Conservation (phyloP, 2,888 invertebrate genomes). For the Tachina grossa region DNA sequence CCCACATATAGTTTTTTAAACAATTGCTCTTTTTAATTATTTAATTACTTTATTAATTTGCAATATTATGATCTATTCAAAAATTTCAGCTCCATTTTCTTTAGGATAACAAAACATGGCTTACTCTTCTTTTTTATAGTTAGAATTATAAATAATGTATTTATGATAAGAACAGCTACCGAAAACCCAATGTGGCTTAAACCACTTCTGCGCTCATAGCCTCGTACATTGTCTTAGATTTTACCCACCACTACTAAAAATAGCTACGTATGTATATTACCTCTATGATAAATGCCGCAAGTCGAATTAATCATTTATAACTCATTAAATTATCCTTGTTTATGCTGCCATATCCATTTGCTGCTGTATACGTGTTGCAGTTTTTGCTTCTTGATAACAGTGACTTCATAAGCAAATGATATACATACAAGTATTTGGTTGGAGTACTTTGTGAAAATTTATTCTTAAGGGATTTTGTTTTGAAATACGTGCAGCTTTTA, state of each 20-base stretch:
- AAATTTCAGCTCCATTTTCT: too few relatives aligned
- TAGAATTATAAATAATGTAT: too few relatives aligned
- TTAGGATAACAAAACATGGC: too few relatives aligned
- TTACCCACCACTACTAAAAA: neutral
- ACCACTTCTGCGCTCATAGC: too few relatives aligned
- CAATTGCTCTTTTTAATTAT: too few relatives aligned
- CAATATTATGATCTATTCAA: too few relatives aligned
- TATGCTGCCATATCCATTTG: neutral
- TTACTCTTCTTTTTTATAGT: too few relatives aligned
- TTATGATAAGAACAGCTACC: too few relatives aligned
- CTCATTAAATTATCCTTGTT: constrained; percentile 43
- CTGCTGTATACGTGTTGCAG: neutral
- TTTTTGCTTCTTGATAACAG: constrained; percentile 1
- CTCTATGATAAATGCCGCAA: constrained; percentile 16
- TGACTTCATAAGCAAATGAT: neutral
- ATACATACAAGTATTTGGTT: neutral
- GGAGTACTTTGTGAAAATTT: constrained; percentile 45
- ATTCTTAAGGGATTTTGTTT: constrained; percentile 66
- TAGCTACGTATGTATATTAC: neutral
- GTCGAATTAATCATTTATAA: constrained; percentile 4
- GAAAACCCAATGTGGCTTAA: too few relatives aligned
- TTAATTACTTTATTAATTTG: too few relatives aligned
- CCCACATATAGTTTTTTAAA: too few relatives aligned
- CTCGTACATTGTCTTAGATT: too few relatives aligned
- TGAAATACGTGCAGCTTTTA: constrained; percentile 60